Conservation (phyloP, 2,113 vertebrate species). For the Gnathonemus longibarbis region DNA sequence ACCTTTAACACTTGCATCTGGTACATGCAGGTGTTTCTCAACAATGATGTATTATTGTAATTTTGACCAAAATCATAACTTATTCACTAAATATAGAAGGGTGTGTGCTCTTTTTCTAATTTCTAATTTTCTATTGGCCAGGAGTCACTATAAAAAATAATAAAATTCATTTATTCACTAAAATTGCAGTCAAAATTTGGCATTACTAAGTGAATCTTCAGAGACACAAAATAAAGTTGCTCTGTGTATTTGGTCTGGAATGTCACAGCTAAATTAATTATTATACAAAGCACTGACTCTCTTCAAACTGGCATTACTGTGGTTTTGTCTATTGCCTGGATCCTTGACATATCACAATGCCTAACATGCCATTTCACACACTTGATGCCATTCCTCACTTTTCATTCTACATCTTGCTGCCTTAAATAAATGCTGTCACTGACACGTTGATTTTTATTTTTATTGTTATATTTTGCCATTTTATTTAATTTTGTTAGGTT, state of each 20-base stretch:
- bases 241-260: neutral
- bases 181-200: neutral
- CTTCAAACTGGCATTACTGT: neutral
- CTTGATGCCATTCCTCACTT: neutral
- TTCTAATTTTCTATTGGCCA: neutral
- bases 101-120: neutral
- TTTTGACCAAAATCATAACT: neutral
- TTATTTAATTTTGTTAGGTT: neutral
- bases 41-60: neutral
- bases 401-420: neutral
- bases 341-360: neutral
- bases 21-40: neutral
- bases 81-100: neutral
- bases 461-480: neutral
- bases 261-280: neutral
- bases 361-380: neutral
- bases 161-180: neutral
- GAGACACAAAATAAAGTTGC: neutral
- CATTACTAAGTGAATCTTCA: neutral
- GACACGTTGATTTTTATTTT: neutral
- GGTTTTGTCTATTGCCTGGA: neutral
- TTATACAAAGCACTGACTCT: neutral
- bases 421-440: neutral
- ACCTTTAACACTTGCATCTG: conserved; percentile 7
- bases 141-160: neutral